Percentiles rank a stretch among this genome's conserved stretches.
phyloP scores from a whole-genome alignment of 1,140 invertebrate species.

The Hestina assimilis region DNA sequence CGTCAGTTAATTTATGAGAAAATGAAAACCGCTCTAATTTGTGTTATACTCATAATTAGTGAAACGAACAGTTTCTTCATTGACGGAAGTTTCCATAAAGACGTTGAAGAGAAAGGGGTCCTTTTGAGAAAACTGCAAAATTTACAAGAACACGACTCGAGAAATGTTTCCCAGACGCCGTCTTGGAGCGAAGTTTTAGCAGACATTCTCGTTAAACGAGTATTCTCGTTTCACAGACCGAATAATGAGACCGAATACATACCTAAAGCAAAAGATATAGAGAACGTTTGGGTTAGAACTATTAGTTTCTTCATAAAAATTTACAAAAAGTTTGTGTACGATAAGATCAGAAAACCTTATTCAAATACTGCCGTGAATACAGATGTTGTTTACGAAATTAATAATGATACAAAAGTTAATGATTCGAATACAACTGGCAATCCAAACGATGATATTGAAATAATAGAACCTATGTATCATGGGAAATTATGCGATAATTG shows the following conservation, averaged over 20 bases:
- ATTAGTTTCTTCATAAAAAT: conserved; percentile 43
- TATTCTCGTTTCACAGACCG: conserved; percentile 39
- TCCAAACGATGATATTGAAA: conserved; percentile 48
- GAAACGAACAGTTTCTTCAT: conserved; percentile 28
- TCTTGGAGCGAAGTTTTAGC: conserved; percentile 61
- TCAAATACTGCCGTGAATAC: not conserved
- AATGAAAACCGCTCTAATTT: conserved; percentile 38
- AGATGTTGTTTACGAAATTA: not conserved
- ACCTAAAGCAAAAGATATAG: conserved; percentile 14
- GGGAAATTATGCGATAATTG: conserved; percentile 42
- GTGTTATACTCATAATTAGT: conserved; percentile 34
- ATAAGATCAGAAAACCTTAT: not conserved
- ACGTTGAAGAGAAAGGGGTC: conserved; percentile 34
- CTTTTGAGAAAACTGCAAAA: conserved; percentile 55
- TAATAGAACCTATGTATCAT: conserved; percentile 56
- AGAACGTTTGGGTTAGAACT: conserved; percentile 30
- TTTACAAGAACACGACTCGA: conserved; percentile 36
- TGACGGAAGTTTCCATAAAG: conserved; percentile 21
- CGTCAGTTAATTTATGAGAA: conserved; percentile 23
- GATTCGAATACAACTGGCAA: not conserved
- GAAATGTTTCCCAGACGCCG: conserved; percentile 28
- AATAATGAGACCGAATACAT: conserved; percentile 25
- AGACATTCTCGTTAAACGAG: conserved; percentile 49
- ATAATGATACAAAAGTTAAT: not conserved
- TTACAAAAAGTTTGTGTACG: conserved; percentile 52